Evolutionary conservation across 2,113 vertebrate species (phyloP).

Genomic region (Macrotis lagotis): DNA sequence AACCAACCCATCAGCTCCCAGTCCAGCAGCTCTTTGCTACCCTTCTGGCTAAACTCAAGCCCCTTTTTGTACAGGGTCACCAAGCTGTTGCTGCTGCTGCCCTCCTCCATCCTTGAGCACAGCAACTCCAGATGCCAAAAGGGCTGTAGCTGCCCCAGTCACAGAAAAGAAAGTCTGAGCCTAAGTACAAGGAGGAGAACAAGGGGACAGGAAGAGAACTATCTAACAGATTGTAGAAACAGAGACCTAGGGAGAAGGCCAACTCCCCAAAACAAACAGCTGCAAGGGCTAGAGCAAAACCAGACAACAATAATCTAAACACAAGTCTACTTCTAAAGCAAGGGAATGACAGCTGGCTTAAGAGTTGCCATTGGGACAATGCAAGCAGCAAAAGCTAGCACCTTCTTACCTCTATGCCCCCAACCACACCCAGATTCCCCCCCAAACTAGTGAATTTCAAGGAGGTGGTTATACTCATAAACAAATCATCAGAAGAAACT

Average conservation of each 20-base stretch:
- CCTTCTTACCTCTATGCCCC: constrained; percentile 14
- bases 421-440: not conserved
- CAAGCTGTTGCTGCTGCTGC: not conserved
- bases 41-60: not conserved
- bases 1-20: not conserved
- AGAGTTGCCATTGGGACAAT: not conserved
- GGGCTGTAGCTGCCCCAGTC: not conserved
- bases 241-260: constrained; percentile 34
- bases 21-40: not conserved
- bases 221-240: not conserved
- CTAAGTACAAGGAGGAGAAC: constrained; percentile 1
- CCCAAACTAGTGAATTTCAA: constrained; percentile 24
- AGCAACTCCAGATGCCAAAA: not conserved
- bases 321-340: not conserved
- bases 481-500: constrained; percentile 39
- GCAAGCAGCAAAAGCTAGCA: not conserved
- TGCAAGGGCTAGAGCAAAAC: constrained; percentile 16
- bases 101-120: not conserved
- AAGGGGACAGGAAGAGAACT: not conserved
- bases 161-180: not conserved
- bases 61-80: not conserved
- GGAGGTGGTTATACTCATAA: constrained; percentile 4
- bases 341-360: not conserved
- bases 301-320: not conserved
- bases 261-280: constrained; percentile 36